Evolutionary conservation across 1,140 invertebrate genomes (phyloP), one percentile per base, ranked within the genome.

Genomic region (Lucilia sericata): DNA sequence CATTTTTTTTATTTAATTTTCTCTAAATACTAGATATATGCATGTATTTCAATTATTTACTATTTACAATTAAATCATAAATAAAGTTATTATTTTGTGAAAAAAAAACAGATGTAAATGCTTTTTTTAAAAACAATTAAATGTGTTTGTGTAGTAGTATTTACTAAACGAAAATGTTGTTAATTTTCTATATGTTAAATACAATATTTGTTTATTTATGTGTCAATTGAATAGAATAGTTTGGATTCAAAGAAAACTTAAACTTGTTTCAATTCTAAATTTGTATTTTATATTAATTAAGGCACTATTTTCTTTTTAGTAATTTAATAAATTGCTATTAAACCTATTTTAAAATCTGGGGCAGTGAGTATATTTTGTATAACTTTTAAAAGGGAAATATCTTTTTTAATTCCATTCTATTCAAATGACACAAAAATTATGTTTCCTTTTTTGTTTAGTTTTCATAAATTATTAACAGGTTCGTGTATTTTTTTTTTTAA

Each of bases 401-500:
- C 1, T 30, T 30, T 30, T 30, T 30, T 8, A 42, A 5, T 60
- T 60, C 17, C 7, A n/a, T 60, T 3, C 55, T 19, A 82, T 3
- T 34, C 60, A 12, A 60, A 81, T 36, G 30, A 82, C 25, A 30
- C 2, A 74, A 36, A 65, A 82, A 74, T 34, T 70, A 19, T 42
- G 60, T 70, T 42, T 21, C 3, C 25, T 2, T 36, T 12, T 74
- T 74, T 12, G 34, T 51, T 34, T 49, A n/a, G 13, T 12, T 21
- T 81, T 81, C 4, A 34, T 13, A 60, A 19, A 8, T 34, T 60
- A 51, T 13, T 42, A 12, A 60, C 4, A 21, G 30, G 5, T 42
- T 42, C 42, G 80, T 60, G 51, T 34, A 60, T 30, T 51, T 30
- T 60, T 82, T 55, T 30, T 8, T 30, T 82, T 19, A 21, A 78